A percentile compares a stretch with the other conserved stretches of the same genome.
Conservation (phyloP, 2,113 vertebrate species). For the Chaetorhynchus papuensis region DNA sequence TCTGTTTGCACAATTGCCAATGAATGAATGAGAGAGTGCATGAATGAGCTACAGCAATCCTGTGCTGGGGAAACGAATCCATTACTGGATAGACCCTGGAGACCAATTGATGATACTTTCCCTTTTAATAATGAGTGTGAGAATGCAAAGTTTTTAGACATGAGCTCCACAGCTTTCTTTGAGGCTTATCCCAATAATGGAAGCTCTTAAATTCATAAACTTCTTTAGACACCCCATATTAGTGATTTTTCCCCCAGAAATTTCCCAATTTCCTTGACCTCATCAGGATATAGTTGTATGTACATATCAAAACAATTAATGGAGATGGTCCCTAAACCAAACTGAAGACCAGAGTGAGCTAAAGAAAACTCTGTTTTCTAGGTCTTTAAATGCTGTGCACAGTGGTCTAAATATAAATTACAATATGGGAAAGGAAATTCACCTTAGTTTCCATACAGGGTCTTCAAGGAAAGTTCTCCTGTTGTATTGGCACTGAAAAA, state of each 20-base stretch:
- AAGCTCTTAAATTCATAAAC: not conserved
- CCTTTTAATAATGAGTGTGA: not conserved
- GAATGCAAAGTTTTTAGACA: not conserved
- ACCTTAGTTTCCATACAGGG: not conserved
- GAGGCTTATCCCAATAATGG: not conserved
- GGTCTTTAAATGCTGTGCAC: not conserved
- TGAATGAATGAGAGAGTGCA: not conserved
- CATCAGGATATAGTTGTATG: not conserved
- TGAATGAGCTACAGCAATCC: slow-evolving; percentile 5
- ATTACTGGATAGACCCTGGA: not conserved
- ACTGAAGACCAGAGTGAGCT: not conserved
- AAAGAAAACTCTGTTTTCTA: not conserved
- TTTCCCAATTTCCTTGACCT: not conserved
- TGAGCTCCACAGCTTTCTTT: not conserved
- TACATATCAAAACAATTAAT: not conserved
- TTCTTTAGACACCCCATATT: not conserved
- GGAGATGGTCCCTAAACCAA: not conserved
- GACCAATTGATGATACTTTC: not conserved
- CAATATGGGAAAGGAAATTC: not conserved
- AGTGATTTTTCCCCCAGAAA: not conserved
- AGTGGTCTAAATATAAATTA: not conserved
- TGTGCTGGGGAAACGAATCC: not conserved
- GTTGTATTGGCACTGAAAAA: not conserved
- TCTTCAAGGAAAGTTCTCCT: not conserved
- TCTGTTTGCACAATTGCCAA: not conserved